phyloP scores from a whole-genome alignment of 2,113 vertebrate species.

The Leptobrachium leishanense region DNA sequence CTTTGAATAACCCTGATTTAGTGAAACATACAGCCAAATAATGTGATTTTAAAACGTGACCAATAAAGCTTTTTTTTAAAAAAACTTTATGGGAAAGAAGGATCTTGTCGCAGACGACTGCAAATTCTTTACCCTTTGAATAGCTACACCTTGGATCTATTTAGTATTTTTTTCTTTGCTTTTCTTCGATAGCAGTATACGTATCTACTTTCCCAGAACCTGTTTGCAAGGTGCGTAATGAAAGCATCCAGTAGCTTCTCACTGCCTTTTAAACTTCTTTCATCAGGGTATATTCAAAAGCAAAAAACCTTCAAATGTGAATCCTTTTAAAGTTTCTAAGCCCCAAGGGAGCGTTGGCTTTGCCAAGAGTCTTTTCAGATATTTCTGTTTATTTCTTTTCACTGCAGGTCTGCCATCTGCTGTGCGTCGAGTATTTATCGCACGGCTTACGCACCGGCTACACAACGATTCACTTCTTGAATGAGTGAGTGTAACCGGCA shows the following conservation, averaged over 20 bases:
- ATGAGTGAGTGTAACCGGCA: too few relatives aligned
- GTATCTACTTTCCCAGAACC: not conserved
- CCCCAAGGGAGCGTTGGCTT: not conserved
- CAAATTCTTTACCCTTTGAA: too few relatives aligned
- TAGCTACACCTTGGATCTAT: too few relatives aligned
- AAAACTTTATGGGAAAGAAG: too few relatives aligned
- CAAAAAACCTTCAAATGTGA: not conserved
- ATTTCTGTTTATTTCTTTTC: not conserved
- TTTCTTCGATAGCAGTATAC: too few relatives aligned
- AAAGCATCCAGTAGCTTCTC: conserved; percentile 1
- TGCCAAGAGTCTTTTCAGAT: conserved; percentile 10
- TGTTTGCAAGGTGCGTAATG: not conserved
- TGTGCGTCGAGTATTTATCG: not conserved
- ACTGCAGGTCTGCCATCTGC: not conserved
- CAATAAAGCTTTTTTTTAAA: too few relatives aligned
- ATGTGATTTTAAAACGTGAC: too few relatives aligned
- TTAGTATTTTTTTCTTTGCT: too few relatives aligned
- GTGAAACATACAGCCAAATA: too few relatives aligned
- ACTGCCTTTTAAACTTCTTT: not conserved
- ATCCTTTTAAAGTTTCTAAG: not conserved
- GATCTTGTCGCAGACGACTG: too few relatives aligned
- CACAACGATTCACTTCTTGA: too few relatives aligned
- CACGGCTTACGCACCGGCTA: not conserved
- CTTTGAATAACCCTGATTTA: too few relatives aligned
- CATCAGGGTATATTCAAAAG: conserved; percentile 8